phyloP scores from a whole-genome alignment of 2,113 vertebrate genomes.

The Callochromis pleurospilus region DNA sequence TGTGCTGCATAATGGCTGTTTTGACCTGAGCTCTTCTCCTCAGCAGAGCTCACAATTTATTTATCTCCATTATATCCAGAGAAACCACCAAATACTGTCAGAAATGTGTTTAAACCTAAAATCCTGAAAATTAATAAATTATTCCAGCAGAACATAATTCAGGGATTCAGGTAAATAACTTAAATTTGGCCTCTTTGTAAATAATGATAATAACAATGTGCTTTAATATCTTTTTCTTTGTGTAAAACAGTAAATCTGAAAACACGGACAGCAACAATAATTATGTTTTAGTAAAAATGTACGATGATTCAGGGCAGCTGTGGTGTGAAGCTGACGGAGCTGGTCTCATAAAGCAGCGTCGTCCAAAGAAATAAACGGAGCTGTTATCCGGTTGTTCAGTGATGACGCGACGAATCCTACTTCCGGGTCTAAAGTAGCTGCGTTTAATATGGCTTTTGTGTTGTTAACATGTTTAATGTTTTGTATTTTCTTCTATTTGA shows the following conservation, averaged over 20 bases:
- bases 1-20: not conserved
- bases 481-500: no score
- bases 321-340: not conserved
- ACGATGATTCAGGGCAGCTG: not conserved
- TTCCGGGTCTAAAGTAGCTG: no score
- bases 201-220: not conserved
- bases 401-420: no score
- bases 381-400: not conserved
- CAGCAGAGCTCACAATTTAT: not conserved
- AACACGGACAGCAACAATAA: not conserved
- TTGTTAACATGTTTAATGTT: no score
- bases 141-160: not conserved
- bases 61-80: not conserved
- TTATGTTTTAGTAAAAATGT: not conserved
- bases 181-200: not conserved
- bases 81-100: rapidly evolving
- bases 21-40: not conserved
- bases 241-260: not conserved
- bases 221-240: not conserved
- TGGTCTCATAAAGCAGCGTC: not conserved
- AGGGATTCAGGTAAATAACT: not conserved
- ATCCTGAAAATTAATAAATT: not conserved
- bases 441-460: no score
- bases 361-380: not conserved
- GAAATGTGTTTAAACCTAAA: not conserved